phyloP scores from a whole-genome alignment of 2,888 invertebrate species.

The Eupithecia pulchellata region DNA sequence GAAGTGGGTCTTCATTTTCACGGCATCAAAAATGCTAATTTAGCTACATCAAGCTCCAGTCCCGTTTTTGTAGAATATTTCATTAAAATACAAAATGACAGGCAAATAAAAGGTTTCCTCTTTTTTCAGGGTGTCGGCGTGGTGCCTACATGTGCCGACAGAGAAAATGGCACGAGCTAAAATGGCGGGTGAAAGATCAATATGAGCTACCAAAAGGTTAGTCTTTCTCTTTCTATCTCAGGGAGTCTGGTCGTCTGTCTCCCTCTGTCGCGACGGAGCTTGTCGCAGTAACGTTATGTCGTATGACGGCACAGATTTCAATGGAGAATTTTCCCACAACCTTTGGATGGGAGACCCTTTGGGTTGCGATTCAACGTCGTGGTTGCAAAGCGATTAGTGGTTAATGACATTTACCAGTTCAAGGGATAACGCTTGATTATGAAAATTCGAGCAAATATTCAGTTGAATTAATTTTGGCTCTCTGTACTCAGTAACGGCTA shows the following conservation, averaged over 20 bases:
- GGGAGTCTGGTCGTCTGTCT: conserved; percentile 51
- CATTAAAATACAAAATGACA: conserved; percentile 80
- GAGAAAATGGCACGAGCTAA: conserved; percentile 81
- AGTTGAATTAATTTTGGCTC: conserved; percentile 58
- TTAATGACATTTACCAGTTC: conserved; percentile 65
- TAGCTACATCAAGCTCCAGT: conserved; percentile 66
- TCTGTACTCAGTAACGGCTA: conserved; percentile 40
- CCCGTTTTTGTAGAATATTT: conserved; percentile 73
- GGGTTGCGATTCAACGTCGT: conserved; percentile 59
- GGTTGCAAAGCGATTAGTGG: conserved; percentile 75
- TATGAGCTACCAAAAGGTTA: conserved; percentile 82
- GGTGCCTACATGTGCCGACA: conserved; percentile 75
- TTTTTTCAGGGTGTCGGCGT: conserved; percentile 65
- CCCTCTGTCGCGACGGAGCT: conserved; percentile 65
- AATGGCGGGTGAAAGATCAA: conserved; percentile 86
- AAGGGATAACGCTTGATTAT: conserved; percentile 74
- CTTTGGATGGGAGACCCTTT: conserved; percentile 59
- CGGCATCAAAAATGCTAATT: conserved; percentile 76
- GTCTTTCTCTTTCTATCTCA: conserved; percentile 61
- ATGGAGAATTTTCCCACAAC: conserved; percentile 66
- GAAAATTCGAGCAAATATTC: conserved; percentile 66
- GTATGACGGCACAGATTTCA: conserved; percentile 72
- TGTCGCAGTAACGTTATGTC: conserved; percentile 77
- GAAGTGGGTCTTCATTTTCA: conserved; percentile 61
- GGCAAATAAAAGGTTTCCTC: conserved; percentile 75